A percentile compares a stretch with the other conserved stretches of the same genome.
Conservation (phyloP, 2,113 vertebrate species). For the Neolamprologus ventralis region DNA sequence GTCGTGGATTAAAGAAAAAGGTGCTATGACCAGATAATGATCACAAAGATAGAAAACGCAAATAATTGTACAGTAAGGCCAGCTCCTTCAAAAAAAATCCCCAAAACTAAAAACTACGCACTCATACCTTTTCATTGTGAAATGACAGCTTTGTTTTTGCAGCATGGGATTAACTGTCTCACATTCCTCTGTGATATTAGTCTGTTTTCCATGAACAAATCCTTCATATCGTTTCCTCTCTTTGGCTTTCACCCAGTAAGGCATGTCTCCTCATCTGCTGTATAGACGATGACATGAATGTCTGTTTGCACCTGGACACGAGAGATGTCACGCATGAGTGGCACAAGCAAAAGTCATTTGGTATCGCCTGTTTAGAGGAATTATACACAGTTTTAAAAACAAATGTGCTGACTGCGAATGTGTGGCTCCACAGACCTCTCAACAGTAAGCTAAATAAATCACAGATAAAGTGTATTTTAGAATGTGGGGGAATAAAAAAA, state of each 20-base stretch:
- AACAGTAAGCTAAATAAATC: neutral
- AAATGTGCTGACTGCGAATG: neutral
- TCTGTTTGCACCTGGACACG: neutral
- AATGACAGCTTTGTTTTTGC: neutral
- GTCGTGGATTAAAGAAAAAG: neutral
- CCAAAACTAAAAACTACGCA: neutral
- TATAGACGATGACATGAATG: neutral
- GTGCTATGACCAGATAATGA: neutral
- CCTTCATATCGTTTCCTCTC: neutral
- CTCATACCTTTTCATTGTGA: neutral
- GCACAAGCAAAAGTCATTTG: neutral
- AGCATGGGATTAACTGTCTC: neutral
- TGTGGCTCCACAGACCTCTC: neutral
- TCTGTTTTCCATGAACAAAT: neutral
- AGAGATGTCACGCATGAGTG: neutral
- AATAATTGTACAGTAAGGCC: neutral
- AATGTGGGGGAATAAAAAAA: neutral
- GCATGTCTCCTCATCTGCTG: neutral
- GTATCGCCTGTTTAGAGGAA: neutral
- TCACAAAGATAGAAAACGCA: neutral
- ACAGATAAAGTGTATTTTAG: neutral
- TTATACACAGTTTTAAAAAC: neutral
- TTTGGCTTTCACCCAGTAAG: neutral
- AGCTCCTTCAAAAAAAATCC: neutral
- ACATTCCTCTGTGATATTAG: constrained; percentile 12